Evolutionary conservation across 2,888 invertebrate genomes (phyloP).

Genomic region (Plagiodera versicolora): DNA sequence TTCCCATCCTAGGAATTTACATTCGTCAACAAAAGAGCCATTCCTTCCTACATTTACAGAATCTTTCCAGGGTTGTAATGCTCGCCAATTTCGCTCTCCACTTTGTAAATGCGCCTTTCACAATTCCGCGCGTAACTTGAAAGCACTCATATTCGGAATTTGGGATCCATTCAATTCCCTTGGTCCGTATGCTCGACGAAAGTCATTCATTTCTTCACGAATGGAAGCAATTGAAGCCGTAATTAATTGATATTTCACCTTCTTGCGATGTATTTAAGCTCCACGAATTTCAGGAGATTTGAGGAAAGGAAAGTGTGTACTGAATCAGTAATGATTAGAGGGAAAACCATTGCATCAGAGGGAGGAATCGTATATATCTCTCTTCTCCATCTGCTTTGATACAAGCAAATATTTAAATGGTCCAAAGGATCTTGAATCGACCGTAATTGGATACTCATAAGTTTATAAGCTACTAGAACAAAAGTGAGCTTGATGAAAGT

Average conservation of each 20-base stretch:
- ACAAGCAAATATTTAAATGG: no score
- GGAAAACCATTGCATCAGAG: no score
- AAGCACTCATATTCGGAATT: slow-evolving; percentile 14
- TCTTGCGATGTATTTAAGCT: not conserved
- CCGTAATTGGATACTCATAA: no score
- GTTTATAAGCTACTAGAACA: no score
- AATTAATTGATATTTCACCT: slow-evolving; percentile 3
- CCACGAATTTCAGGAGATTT: not conserved
- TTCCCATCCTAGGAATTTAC: not conserved
- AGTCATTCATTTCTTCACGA: slow-evolving; percentile 7
- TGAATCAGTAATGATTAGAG: not conserved
- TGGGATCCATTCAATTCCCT: slow-evolving; percentile 13
- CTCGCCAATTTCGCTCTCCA: slow-evolving; percentile 10
- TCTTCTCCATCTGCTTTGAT: no score
- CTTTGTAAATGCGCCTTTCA: slow-evolving; percentile 11
- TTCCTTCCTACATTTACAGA: not conserved
- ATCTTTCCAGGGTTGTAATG: slow-evolving; percentile 8
- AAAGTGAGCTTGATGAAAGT: no score
- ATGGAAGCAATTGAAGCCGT: slow-evolving; percentile 4
- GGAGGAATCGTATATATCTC: no score
- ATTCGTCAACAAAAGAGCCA: not conserved
- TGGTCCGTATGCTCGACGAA: slow-evolving; percentile 5
- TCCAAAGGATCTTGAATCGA: no score
- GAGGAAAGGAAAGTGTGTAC: not conserved
- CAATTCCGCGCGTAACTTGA: slow-evolving; percentile 1